A percentile compares a stretch with the other conserved stretches of the same genome.
phyloP scores from a whole-genome alignment of 2,888 invertebrate species.

The Trachelus tabidus region DNA sequence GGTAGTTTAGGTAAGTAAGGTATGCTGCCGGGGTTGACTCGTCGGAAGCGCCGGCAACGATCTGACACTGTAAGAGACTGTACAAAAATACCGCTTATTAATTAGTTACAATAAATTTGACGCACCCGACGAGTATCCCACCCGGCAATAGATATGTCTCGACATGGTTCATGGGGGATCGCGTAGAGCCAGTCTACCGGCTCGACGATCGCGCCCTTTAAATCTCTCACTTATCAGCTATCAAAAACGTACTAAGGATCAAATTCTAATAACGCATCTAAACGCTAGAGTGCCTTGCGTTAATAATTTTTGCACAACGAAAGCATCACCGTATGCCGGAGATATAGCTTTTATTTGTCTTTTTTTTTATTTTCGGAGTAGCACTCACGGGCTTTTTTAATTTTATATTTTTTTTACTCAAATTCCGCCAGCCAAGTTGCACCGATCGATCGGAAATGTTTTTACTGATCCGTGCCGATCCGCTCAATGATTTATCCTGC shows the following conservation, averaged over 20 bases:
- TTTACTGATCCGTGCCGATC: background rate
- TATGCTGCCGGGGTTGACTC: conserved; percentile 40
- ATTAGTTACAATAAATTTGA: conserved; percentile 39
- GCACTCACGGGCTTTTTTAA: conserved; percentile 21
- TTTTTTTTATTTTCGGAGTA: conserved; percentile 25
- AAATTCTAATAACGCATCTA: background rate
- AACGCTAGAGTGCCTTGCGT: background rate
- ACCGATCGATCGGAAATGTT: background rate
- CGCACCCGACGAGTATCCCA: conserved; percentile 50
- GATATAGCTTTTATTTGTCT: conserved; percentile 6
- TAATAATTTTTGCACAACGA: background rate
- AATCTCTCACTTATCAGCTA: conserved; percentile 20
- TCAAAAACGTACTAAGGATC: background rate
- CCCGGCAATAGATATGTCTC: conserved; percentile 56
- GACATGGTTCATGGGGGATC: conserved; percentile 51
- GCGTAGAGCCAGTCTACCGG: conserved; percentile 19
- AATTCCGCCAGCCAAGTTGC: background rate
- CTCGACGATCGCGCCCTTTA: conserved; percentile 13
- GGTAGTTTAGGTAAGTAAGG: background rate
- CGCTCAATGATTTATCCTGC: background rate
- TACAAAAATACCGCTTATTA: conserved; percentile 63
- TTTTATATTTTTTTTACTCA: conserved; percentile 21
- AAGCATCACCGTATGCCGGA: background rate
- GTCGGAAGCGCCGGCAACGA: conserved; percentile 54
- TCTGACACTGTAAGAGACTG: conserved; percentile 59